A percentile compares a stretch with the other conserved stretches of the same genome.
These are phyloP conservation scores for Himantopus leucocephalus DNA, from an alignment of 2,113 vertebrate species.

Conservation along the genomic window DNA sequence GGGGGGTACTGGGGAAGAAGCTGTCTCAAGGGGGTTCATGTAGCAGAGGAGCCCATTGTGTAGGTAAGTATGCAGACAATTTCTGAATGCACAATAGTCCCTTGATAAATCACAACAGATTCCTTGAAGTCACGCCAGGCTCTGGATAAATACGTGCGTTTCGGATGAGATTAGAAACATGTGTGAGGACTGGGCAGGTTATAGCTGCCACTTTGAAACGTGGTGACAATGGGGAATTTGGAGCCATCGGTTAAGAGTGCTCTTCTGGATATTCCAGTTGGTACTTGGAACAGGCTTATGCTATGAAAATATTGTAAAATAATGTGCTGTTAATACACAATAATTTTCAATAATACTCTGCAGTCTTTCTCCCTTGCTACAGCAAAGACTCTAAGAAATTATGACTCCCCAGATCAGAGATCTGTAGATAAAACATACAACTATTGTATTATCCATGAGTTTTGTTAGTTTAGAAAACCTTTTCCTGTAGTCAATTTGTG, in stretches of 20 bases:
- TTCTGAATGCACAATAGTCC: not conserved
- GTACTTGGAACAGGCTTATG: not conserved
- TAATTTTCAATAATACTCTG: not conserved
- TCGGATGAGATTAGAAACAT: not conserved
- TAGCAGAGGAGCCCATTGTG: not conserved
- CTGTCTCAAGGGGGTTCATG: not conserved
- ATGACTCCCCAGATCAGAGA: not conserved
- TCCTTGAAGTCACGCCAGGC: not conserved
- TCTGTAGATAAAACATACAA: not conserved
- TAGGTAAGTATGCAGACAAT: not conserved
- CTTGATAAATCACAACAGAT: not conserved
- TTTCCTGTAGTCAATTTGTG: not conserved
- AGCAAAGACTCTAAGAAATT: not conserved
- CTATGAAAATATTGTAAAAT: slow-evolving; percentile 15
- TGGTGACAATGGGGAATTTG: not conserved
- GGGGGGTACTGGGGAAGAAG: not conserved
- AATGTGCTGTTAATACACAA: not conserved
- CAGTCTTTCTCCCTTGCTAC: not conserved
- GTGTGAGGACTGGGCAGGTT: not conserved
- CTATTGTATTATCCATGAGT: not conserved
- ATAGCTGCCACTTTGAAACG: not conserved
- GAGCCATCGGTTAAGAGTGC: not conserved
- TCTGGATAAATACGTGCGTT: not conserved
- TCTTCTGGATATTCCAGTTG: not conserved
- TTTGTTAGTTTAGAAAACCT: not conserved